phyloP scores from a whole-genome alignment of 2,888 invertebrate species.

The Cybosia mesomella region DNA sequence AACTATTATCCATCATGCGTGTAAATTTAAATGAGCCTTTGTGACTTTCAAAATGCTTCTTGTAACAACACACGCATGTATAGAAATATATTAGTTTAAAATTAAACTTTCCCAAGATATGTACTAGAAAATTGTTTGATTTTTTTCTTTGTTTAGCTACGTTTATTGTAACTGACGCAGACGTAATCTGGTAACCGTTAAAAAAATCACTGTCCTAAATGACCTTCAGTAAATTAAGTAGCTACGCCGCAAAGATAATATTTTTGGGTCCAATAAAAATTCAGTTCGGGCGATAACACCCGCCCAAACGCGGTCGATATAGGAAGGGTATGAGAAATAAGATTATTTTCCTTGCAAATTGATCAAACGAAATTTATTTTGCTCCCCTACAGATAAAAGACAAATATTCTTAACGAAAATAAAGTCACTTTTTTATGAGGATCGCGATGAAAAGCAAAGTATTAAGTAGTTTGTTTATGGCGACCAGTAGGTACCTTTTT shows the following conservation, averaged over 20 bases:
- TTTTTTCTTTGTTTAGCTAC: background rate
- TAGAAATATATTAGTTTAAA: background rate
- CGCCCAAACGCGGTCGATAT: conserved; percentile 50
- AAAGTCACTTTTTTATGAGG: conserved; percentile 42
- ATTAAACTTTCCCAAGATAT: conserved; percentile 28
- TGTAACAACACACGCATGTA: conserved; percentile 25
- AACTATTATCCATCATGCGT: conserved; percentile 58
- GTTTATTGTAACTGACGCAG: conserved; percentile 3
- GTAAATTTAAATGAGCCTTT: conserved; percentile 69
- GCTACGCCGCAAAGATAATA: conserved; percentile 42
- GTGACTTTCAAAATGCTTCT: conserved; percentile 54
- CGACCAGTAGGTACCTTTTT: conserved; percentile 34
- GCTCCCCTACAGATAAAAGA: conserved; percentile 39
- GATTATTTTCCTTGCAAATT: conserved; percentile 56
- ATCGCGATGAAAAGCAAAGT: conserved; percentile 31
- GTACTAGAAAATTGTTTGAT: background rate
- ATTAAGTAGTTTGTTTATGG: conserved; percentile 28
- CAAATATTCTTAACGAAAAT: conserved; percentile 46
- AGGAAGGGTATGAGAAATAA: conserved; percentile 50
- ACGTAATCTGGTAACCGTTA: conserved; percentile 1
- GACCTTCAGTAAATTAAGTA: conserved; percentile 43
- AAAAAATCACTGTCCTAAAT: conserved; percentile 21
- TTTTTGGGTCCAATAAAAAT: conserved; percentile 53
- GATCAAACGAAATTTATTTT: conserved; percentile 55
- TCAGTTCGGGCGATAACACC: conserved; percentile 46